Evolutionary conservation across 2,888 invertebrate species (phyloP).

Genomic region (Silvanus unidentatus): DNA sequence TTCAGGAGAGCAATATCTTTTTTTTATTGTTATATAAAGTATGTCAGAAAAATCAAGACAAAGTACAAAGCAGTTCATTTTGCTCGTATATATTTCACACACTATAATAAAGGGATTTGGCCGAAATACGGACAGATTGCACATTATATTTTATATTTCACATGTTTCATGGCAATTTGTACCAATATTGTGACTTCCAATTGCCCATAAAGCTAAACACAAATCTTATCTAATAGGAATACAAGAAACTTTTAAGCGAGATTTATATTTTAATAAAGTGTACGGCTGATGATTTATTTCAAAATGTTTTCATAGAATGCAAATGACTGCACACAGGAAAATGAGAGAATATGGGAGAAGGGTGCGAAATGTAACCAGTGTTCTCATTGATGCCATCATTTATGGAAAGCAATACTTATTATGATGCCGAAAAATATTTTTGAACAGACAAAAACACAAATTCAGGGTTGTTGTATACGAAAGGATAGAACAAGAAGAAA

Average conservation of each 20-base stretch:
- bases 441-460: neutral
- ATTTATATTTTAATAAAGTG: conserved; percentile 29
- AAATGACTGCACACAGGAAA: no score
- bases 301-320: neutral
- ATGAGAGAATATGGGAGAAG: no score
- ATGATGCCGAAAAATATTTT: no score
- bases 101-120: conserved; percentile 30
- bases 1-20: no score
- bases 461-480: conserved; percentile 1
- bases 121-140: conserved; percentile 41
- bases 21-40: no score
- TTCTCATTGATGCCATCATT: no score
- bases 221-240: conserved; percentile 29
- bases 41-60: conserved; percentile 4
- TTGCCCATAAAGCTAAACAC: conserved; percentile 37
- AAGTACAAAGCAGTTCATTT: neutral
- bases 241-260: conserved; percentile 18
- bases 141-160: conserved; percentile 41
- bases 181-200: conserved; percentile 39
- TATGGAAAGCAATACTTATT: neutral
- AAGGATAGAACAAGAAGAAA: conserved; percentile 22
- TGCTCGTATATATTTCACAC: neutral
- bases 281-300: conserved; percentile 1
- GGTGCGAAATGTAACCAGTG: no score
- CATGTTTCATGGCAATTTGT: conserved; percentile 40